Evolutionary conservation across 2,113 vertebrate genomes (phyloP).

Genomic region (Eclectus roratus): DNA sequence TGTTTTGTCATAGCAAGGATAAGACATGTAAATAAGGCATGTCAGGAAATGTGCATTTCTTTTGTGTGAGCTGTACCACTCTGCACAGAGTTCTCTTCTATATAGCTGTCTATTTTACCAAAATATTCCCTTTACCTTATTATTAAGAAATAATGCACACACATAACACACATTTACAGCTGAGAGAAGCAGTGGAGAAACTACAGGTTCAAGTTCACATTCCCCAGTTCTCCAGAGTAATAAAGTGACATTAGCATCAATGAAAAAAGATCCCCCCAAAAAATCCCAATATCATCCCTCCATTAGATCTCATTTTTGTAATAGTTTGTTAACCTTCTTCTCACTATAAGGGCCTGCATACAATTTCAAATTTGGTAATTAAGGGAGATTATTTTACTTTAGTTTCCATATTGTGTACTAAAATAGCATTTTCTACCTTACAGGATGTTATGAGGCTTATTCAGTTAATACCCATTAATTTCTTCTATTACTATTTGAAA

Average conservation of each 20-base stretch:
- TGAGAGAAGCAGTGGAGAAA: not conserved
- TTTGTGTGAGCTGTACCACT: not conserved
- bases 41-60: not conserved
- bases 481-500: not conserved
- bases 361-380: not conserved
- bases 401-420: not conserved
- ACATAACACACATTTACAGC: not conserved
- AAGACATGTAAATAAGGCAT: slow-evolving; percentile 35
- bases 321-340: not conserved
- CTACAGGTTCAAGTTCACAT: not conserved
- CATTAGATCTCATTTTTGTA: not conserved
- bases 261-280: not conserved
- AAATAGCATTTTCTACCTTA: not conserved
- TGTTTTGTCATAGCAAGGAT: slow-evolving; percentile 14
- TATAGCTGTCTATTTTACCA: not conserved
- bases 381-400: not conserved
- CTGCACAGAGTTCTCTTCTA: not conserved
- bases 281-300: not conserved
- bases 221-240: not conserved
- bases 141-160: not conserved
- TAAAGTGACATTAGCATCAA: not conserved
- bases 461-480: not conserved
- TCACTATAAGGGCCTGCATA: not conserved
- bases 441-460: not conserved
- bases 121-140: not conserved